Conservation (phyloP, 2,113 vertebrate species). For the Microtus montanus region DNA sequence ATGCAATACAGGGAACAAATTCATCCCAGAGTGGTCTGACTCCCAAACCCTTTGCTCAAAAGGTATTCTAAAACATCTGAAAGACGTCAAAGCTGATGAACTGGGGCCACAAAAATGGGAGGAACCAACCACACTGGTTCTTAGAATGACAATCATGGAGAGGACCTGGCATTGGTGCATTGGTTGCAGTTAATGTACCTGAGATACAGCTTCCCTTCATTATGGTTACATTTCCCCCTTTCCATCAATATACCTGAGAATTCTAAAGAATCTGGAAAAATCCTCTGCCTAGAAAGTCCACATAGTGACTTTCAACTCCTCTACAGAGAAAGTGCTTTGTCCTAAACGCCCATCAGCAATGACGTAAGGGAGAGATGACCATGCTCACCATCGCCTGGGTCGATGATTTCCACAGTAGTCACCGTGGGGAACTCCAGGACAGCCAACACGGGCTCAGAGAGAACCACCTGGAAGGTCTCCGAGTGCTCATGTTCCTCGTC, state of each 20-base stretch:
- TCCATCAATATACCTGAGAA: neutral
- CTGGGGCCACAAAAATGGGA: neutral
- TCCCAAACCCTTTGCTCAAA: conserved; percentile 10
- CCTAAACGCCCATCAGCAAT: neutral
- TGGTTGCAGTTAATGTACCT: neutral
- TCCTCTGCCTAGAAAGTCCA: neutral
- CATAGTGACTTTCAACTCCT: neutral
- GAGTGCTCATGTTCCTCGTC: conserved; percentile 92
- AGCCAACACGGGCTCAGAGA: conserved; percentile 95
- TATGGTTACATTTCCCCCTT: neutral
- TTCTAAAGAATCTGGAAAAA: neutral
- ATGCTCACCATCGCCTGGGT: conserved; percentile 93
- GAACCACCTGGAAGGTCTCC: conserved; percentile 92
- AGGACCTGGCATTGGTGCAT: neutral
- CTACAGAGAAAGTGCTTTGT: neutral
- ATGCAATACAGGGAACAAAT: neutral
- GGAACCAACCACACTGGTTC: neutral
- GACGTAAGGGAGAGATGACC: neutral
- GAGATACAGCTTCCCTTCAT: neutral
- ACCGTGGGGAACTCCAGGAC: conserved; percentile 89
- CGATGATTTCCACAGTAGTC: conserved; percentile 93
- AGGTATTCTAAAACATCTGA: neutral
- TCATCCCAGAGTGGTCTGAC: neutral
- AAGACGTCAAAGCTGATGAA: neutral
- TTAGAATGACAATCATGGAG: neutral